A percentile compares a stretch with the other conserved stretches of the same genome.
Conservation (phyloP, 2,113 vertebrate species). For the Neogobius melanostomus region DNA sequence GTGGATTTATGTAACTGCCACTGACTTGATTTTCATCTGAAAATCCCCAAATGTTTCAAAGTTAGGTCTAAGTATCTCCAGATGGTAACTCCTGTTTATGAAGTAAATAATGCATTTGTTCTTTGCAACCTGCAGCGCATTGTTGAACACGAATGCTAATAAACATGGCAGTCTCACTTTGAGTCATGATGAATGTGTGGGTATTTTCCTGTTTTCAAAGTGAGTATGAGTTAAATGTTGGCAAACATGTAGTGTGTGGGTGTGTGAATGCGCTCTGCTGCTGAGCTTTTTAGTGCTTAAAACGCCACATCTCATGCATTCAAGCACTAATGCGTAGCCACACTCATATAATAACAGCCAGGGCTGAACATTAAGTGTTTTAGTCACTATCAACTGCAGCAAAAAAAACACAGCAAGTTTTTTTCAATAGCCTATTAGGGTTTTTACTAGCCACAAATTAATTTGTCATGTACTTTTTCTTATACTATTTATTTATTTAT, state of each 20-base stretch:
- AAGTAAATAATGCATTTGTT: not conserved
- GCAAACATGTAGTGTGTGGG: conserved; percentile 20
- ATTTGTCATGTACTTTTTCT: no score
- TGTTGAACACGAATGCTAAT: not conserved
- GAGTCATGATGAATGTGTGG: conserved; percentile 4
- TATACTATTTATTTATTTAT: no score
- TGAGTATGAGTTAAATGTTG: not conserved
- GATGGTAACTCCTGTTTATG: no score
- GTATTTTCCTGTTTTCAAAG: conserved; percentile 12
- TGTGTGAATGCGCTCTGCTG: conserved; percentile 20
- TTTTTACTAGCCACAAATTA: no score
- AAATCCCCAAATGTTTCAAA: not conserved
- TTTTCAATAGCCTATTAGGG: no score
- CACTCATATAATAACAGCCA: not conserved
- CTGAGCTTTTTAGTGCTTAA: not conserved
- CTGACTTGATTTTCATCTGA: not conserved
- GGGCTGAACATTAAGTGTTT: no score
- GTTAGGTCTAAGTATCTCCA: no score
- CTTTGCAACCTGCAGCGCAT: not conserved
- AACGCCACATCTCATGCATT: not conserved
- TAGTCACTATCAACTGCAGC: no score
- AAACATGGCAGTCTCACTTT: not conserved
- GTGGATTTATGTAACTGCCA: not conserved
- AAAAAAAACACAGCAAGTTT: no score
- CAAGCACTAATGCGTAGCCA: not conserved